Evolutionary conservation across 2,797 vertebrate species (phyloP).

Genomic region (Emys orbicularis): DNA sequence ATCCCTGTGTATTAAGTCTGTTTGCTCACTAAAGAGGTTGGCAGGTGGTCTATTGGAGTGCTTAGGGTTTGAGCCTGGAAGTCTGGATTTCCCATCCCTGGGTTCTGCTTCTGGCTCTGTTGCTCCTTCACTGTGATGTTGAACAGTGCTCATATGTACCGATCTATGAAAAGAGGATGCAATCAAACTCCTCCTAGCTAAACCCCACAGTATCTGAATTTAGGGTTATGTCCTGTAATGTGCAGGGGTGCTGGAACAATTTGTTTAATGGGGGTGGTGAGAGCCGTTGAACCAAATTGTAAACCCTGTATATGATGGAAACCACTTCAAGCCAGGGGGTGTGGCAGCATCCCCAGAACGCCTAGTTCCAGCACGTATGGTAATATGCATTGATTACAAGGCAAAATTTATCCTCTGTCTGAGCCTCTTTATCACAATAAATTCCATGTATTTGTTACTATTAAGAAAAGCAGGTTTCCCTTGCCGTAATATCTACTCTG

Average conservation of each 20-base stretch:
- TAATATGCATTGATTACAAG: not conserved
- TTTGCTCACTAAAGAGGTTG: not conserved
- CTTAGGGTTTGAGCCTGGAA: not conserved
- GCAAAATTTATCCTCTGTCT: not conserved
- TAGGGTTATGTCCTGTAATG: not conserved
- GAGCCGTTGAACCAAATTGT: too few relatives aligned
- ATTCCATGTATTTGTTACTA: constrained; percentile 1
- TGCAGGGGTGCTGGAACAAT: not conserved
- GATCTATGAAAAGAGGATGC: not conserved
- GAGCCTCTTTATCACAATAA: constrained; percentile 12
- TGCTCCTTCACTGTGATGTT: not conserved
- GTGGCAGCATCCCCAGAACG: too few relatives aligned
- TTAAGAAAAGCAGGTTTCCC: not conserved
- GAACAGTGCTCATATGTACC: not conserved
- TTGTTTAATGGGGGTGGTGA: too few relatives aligned
- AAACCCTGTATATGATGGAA: too few relatives aligned
- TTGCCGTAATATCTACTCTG: not conserved
- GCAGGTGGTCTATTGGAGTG: not conserved
- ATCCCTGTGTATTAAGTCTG: not conserved
- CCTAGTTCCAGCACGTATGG: not conserved
- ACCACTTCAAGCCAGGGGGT: too few relatives aligned
- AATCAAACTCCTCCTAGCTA: not conserved
- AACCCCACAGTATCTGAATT: not conserved
- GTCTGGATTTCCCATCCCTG: not conserved
- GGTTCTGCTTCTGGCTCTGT: not conserved